Base-by-base conservation (phyloP, 2,113 vertebrate species). In the Megaptera novaeangliae region DNA sequence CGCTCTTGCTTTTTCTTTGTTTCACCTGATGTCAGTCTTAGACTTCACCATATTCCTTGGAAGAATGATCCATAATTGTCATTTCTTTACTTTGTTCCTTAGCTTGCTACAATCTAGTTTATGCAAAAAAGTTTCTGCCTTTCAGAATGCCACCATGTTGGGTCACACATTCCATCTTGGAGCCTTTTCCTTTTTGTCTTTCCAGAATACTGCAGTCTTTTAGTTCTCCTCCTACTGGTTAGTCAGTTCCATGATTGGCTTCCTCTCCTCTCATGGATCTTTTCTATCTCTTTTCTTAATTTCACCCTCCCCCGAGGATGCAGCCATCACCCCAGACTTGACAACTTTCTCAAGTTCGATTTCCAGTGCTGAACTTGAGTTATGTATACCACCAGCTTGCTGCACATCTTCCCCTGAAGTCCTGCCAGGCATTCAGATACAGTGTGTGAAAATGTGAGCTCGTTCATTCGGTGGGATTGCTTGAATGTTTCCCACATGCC, bases 151-250 rank as follows among this genome's bases (percentile, higher is more conserved):
- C 41, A 31, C 31, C 9, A 6, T 39, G 34, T 81, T 77, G 94
- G 20, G 11, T 18, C 27, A 81, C 27, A 25, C 14, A 18, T 59
- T 77, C 36, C 21, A 25, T 90, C 14, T 49, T 78, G 74, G 10
- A 75, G 61, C 3, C 8, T 75, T 86, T 92, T 90, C 59, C 15
- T 92, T 41, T 34, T 44, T 64, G 34, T 75, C 55, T 96, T 96
- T 68, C 59, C 31, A 82, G 86, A 55, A 71, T 31, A 49, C 4
- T 78, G 14, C 0, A 39, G 2, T 59, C 31, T 83, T 29, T 88
- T 72, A 34, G 31, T 80, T 83, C n/a, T 68, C 86, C 61, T 39
- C 12, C 6, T 44, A 52, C 12, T 75, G 13, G 34, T 46, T 75
- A 66, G 39, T 84, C 27, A 17, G 0, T 44, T 86, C 25, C 23